Percentiles rank a stretch among this genome's conserved stretches.
Evolutionary conservation across 2,113 vertebrate genomes (phyloP).

Genomic region (Atractosteus spatula): DNA sequence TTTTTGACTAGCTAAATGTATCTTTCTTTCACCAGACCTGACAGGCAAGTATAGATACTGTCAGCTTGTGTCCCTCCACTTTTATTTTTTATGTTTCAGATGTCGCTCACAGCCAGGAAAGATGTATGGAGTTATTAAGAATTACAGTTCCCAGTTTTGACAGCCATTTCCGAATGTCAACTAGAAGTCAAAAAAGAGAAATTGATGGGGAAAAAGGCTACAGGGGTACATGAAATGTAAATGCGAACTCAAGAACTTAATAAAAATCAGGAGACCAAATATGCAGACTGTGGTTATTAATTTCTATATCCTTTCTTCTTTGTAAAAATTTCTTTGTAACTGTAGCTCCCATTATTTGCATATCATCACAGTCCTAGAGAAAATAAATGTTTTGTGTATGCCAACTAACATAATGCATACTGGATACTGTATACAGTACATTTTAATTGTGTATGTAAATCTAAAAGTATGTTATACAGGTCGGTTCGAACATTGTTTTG

Average conservation of each 20-base stretch:
- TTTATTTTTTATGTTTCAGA: slow-evolving; percentile 15
- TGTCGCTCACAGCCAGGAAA: slow-evolving; percentile 31
- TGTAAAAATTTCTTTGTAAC: slow-evolving; percentile 48
- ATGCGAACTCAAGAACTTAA: slow-evolving; percentile 38
- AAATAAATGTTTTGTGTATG: slow-evolving; percentile 29
- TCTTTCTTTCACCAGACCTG: slow-evolving; percentile 1
- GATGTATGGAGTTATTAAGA: slow-evolving; percentile 33
- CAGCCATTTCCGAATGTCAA: slow-evolving; percentile 46
- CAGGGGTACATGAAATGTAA: slow-evolving; percentile 32
- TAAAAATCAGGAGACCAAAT: slow-evolving; percentile 45
- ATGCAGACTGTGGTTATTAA: slow-evolving; percentile 13
- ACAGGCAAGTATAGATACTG: slow-evolving; percentile 18
- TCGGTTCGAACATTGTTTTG: no score
- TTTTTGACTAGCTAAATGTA: background rate
- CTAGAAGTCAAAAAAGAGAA: slow-evolving; percentile 45
- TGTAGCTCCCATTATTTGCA: slow-evolving; percentile 45
- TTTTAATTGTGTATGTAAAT: no score
- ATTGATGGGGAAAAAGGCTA: slow-evolving; percentile 24
- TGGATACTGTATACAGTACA: no score
- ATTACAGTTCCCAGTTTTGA: slow-evolving; percentile 38
- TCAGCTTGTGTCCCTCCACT: slow-evolving; percentile 22
- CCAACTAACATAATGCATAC: no score
- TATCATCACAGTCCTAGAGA: slow-evolving; percentile 34
- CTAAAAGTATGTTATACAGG: no score
- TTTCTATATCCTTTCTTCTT: slow-evolving; percentile 45